phyloP scores from a whole-genome alignment of 2,888 invertebrate genomes.

The Idaea straminata region DNA sequence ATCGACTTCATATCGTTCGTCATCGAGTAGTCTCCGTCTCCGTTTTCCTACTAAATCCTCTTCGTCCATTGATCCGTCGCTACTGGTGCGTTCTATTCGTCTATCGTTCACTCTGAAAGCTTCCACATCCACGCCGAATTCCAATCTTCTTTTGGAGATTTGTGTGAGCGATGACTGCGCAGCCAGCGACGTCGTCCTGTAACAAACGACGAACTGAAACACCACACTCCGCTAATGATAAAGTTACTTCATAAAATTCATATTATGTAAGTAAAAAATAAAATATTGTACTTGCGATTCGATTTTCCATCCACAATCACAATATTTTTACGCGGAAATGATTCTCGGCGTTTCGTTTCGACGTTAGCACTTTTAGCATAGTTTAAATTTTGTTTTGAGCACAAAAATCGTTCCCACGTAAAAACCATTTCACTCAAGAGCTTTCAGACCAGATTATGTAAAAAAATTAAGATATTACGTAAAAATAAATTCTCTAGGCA shows the following conservation, averaged over 20 bases:
- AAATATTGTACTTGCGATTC: conserved; percentile 75
- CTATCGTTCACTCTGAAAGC: conserved; percentile 65
- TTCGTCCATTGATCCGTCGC: conserved; percentile 71
- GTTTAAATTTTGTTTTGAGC: conserved; percentile 64
- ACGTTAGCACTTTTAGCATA: conserved; percentile 71
- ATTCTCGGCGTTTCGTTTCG: conserved; percentile 79
- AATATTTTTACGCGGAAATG: conserved; percentile 81
- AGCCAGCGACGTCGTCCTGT: conserved; percentile 77
- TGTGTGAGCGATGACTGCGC: conserved; percentile 82
- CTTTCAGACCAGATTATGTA: conserved; percentile 70
- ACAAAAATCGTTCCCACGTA: conserved; percentile 81
- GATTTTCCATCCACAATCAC: conserved; percentile 79
- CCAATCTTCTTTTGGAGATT: conserved; percentile 86
- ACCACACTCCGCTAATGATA: conserved; percentile 26
- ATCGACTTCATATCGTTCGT: conserved; percentile 61
- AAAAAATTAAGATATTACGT: not conserved
- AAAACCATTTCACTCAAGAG: conserved; percentile 81
- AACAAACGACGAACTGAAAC: conserved; percentile 57
- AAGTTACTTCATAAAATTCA: conserved; percentile 31
- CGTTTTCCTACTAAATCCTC: conserved; percentile 64
- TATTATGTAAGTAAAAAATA: conserved; percentile 39
- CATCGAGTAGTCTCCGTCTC: conserved; percentile 70
- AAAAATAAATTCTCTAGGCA: conserved; percentile 6
- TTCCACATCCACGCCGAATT: conserved; percentile 79
- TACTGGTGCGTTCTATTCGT: conserved; percentile 54